Percentiles rank a stretch among this genome's conserved stretches.
Evolutionary conservation across 2,888 invertebrate species (phyloP).

Genomic region (Drosophila meridiana): DNA sequence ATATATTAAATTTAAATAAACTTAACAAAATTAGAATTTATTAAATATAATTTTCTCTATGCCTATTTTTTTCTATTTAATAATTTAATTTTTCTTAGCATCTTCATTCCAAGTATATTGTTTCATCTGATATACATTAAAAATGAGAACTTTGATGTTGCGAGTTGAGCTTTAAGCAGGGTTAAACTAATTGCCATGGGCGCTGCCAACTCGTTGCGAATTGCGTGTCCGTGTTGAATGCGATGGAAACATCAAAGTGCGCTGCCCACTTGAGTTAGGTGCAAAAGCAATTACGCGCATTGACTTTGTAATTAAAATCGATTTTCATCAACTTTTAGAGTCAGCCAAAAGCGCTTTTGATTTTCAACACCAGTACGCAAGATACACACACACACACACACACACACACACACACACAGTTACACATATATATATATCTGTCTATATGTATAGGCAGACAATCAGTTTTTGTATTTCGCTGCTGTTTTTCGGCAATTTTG

Average conservation of each 20-base stretch:
- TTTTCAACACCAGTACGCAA: constrained; percentile 34
- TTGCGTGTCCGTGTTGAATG: constrained; percentile 29
- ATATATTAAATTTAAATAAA: background rate
- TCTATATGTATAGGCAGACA: constrained; percentile 30
- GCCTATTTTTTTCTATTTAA: background rate
- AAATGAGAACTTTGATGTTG: background rate
- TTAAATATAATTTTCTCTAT: background rate
- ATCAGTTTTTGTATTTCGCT: constrained; percentile 64
- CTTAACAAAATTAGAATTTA: background rate
- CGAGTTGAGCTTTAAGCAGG: constrained; percentile 3
- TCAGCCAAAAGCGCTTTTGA: constrained; percentile 59
- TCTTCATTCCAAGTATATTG: background rate
- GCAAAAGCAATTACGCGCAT: constrained; percentile 78
- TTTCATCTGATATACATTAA: background rate
- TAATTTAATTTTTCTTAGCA: background rate
- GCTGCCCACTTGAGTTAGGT: constrained; percentile 71
- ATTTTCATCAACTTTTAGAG: constrained; percentile 72
- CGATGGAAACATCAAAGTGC: constrained; percentile 61
- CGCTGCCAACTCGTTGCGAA: constrained; percentile 43
- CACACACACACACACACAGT: constrained; percentile 8
- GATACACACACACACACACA: constrained; percentile 10
- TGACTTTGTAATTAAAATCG: constrained; percentile 80
- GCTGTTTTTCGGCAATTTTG: constrained; percentile 71
- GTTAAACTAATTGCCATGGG: constrained; percentile 36
- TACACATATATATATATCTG: background rate